Evolutionary conservation across 2,888 invertebrate genomes (phyloP), one percentile per base, ranked within the genome.

Genomic region (Falcaria lacertinaria): DNA sequence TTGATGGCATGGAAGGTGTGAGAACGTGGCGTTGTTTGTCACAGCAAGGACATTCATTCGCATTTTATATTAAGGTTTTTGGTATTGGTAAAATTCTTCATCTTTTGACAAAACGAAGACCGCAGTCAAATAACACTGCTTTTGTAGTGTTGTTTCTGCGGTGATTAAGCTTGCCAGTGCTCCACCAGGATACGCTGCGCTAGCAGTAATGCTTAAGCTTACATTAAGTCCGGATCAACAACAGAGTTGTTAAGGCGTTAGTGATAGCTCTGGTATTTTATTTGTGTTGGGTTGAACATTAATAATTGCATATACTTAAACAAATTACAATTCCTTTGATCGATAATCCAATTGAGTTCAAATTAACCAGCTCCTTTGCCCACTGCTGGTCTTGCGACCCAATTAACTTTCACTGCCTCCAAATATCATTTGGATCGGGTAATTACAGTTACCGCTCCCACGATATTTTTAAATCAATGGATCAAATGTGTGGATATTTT

Each of bases 401-500:
- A 47, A 48, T 50, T 45, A 55, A 44, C 45, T 43, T 39, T 45
- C 35, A 19, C 37, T 44, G 44, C 42, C 45, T 45, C 40, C 50
- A 44, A 58, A 52, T 57, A 64, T 64, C 56, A 60, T 60, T 60
- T 47, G 52, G 48, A 50, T 50, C 42, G 37, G 33, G 42, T 50
- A 67, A 68, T 69, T 67, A 66, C 57, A 60, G 66, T 57, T 54
- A 59, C 58, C 57, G 59, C 50, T 60, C 59, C 51, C 59, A 61
- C 61, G 59, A 57, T 42, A 56, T 47, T 41, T 50, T 50, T 53
- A 54, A 53, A 60, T 45, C 46, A 45, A 53, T 52, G 51, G 48
- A 48, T 50, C 48, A 48, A 48, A 49, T 28, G 34, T 43, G 36
- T 44, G 48, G 55, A 58, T 56, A 52, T 48, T 48, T 50, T 57